Evolutionary conservation across 2,888 invertebrate species (phyloP), one percentile per base, ranked within the genome.

Genomic region (Mantis religiosa): DNA sequence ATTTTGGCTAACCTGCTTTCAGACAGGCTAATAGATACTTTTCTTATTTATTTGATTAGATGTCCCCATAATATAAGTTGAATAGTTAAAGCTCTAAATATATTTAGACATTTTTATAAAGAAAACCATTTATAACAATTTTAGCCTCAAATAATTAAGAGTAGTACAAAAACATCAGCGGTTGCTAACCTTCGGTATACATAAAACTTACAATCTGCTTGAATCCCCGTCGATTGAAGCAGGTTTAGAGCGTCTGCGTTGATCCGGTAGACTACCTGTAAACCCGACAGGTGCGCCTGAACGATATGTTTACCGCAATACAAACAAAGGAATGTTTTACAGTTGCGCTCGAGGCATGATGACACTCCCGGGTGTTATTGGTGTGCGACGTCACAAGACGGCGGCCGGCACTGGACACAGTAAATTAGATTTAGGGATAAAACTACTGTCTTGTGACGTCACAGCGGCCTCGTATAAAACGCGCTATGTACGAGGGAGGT

Each of bases 341-440:
- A 71, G 54, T 71, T 71, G 54, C 4, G 54, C 54, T 20, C 54
- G 54, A 71, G 54, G 14, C 25, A 47, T 84, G 85, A 82, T 34
- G 87, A 30, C 25, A 30, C 87, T 87, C 87, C n/a, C 14, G 87
- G 87, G 87, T 87, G 87, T 87, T 87, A 87, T 87, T 87, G 87
- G 41, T 34, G 82, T 28, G 47, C 20, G 71, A 27, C 28, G 14
- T n/a, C 54, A 27, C 86, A 81, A 28, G 47, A 82, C 87, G 82
- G 85, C 87, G 82, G 85, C 47, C 27, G n/a, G 30, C 84, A n/a
- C 30, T 34, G 87, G 87, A 82, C 87, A 82, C 87, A 82, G 54
- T 87, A 87, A 87, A 87, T 87, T 87, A 87, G 87, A 87, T 87
- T 87, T 87, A 87, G 87, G 84, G 84, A 84, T 84, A 85, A 85